Conservation (phyloP, 2,888 invertebrate species). For the Spisula subtruncata region DNA sequence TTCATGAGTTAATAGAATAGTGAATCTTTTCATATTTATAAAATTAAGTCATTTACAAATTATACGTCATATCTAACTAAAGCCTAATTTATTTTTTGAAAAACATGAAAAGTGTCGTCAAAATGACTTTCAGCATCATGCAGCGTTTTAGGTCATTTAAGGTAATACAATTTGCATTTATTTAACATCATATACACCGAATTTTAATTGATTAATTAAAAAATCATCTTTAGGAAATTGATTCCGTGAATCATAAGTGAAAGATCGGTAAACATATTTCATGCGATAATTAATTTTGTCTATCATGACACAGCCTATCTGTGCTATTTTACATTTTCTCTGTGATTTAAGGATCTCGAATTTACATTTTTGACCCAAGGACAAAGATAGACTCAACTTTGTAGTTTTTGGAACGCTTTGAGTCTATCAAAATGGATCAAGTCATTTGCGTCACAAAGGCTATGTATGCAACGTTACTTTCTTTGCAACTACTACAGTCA, state of each 20-base stretch:
- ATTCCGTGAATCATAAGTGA: neutral
- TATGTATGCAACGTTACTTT: too few species aligned
- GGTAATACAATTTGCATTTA: constrained; percentile 21
- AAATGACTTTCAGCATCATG: neutral
- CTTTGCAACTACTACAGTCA: too few species aligned
- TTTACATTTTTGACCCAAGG: too few species aligned
- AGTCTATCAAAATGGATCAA: too few species aligned
- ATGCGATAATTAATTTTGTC: too few species aligned
- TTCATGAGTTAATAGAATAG: neutral
- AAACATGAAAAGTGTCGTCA: constrained; percentile 3
- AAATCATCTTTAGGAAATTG: neutral
- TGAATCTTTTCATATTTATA: neutral
- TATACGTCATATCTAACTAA: neutral
- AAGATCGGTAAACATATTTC: neutral
- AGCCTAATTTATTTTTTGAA: neutral
- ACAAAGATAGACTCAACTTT: too few species aligned
- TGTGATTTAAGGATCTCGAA: too few species aligned
- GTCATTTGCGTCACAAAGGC: too few species aligned
- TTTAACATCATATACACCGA: neutral
- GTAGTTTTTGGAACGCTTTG: too few species aligned
- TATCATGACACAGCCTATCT: too few species aligned
- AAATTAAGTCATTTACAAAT: neutral
- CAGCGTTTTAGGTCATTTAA: neutral
- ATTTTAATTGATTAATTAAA: constrained; percentile 17
- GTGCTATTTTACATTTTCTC: too few species aligned